These are phyloP conservation scores for Harlomillsia oculata DNA, from an alignment of 1,140 invertebrate species.

Conservation along the genomic window DNA sequence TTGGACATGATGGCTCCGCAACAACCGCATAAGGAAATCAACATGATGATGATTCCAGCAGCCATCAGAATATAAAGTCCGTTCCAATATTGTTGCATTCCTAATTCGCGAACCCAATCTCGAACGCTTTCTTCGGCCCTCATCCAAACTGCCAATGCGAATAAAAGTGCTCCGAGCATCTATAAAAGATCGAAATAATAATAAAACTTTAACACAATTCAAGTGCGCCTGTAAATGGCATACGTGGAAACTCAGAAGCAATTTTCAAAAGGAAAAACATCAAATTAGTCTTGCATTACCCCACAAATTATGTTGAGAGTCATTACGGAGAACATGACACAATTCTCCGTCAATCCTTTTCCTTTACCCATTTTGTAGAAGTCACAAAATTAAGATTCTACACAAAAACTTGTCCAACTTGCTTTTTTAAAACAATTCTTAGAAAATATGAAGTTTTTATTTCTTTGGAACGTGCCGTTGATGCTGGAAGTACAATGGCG, in stretches of 20 bases:
- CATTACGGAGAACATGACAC: conserved; percentile 19
- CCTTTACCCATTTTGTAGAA: conserved; percentile 19
- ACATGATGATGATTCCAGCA: conserved; percentile 56
- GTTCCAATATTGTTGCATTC: conserved; percentile 64
- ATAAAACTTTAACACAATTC: not conserved
- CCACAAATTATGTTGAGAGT: conserved; percentile 25
- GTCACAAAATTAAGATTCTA: no score
- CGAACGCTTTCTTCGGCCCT: conserved; percentile 65
- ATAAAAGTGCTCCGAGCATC: conserved; percentile 62
- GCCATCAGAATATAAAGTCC: conserved; percentile 69
- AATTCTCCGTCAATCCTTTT: conserved; percentile 12
- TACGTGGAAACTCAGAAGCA: not conserved
- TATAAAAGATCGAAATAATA: conserved; percentile 36
- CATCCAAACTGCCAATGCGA: conserved; percentile 68
- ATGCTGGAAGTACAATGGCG: no score
- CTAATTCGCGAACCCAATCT: conserved; percentile 64
- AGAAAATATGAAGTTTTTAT: no score
- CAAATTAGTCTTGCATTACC: conserved; percentile 8
- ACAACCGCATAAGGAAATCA: conserved; percentile 58
- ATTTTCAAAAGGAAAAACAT: no score
- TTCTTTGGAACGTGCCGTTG: no score
- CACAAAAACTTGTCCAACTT: no score
- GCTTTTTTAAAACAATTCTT: no score
- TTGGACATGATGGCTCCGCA: conserved; percentile 46
- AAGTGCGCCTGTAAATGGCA: not conserved